Conservation (phyloP, 2,797 vertebrate species). For the Crenuchus spilurus region DNA sequence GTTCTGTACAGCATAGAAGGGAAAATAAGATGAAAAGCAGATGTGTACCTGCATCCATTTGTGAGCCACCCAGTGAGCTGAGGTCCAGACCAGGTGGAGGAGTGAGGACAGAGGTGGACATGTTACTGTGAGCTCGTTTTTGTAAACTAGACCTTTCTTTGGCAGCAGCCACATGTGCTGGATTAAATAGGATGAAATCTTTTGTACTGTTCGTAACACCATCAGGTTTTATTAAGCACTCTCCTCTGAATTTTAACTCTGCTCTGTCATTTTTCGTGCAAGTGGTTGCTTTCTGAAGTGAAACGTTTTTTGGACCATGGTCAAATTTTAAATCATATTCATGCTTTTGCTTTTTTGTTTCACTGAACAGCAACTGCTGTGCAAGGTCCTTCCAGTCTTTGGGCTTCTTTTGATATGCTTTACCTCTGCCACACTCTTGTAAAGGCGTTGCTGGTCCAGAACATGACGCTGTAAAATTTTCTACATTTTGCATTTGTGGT, state of each 20-base stretch:
- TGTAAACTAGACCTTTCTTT: conserved; percentile 38
- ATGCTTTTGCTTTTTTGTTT: conserved; percentile 49
- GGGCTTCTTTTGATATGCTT: conserved; percentile 28
- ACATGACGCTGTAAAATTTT: conserved; percentile 31
- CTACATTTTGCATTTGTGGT: conserved; percentile 9
- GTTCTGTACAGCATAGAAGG: too few species aligned
- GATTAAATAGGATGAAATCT: conserved; percentile 81
- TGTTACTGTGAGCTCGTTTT: conserved; percentile 57
- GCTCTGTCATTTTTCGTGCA: conserved; percentile 40
- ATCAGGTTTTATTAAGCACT: conserved; percentile 10
- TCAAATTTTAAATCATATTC: neutral
- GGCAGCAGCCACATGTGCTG: conserved; percentile 64
- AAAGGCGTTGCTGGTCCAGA: conserved; percentile 32
- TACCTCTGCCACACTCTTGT: conserved; percentile 14
- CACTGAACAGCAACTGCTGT: conserved; percentile 76
- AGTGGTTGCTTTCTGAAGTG: conserved; percentile 42
- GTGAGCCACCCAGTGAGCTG: conserved; percentile 62
- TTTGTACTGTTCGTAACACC: conserved; percentile 52
- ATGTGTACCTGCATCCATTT: conserved; percentile 64
- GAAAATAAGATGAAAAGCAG: too few species aligned
- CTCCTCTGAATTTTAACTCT: conserved; percentile 30
- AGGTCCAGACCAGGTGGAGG: conserved; percentile 83
- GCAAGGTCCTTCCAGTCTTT: conserved; percentile 71
- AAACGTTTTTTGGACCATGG: conserved; percentile 18
- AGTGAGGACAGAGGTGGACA: conserved; percentile 79